Conservation (phyloP, 2,888 invertebrate genomes). For the Orgyia antiqua region DNA sequence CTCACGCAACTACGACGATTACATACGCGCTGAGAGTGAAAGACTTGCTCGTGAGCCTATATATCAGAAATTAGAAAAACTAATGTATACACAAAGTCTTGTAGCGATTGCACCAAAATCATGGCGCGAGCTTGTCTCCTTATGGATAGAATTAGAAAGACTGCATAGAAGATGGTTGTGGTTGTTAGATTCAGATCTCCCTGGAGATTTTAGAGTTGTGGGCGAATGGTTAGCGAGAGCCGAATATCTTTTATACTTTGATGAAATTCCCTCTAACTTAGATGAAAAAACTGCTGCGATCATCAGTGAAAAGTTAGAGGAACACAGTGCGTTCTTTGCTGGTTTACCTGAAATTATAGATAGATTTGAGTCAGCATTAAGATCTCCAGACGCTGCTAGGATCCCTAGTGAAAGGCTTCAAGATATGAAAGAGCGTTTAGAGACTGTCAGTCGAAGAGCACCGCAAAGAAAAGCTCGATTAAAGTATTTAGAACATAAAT, state of each 20-base stretch:
- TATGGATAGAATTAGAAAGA: slow-evolving; percentile 89
- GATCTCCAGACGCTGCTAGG: slow-evolving; percentile 82
- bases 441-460: slow-evolving; percentile 85
- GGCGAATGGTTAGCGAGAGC: slow-evolving; percentile 95
- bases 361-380: slow-evolving; percentile 86
- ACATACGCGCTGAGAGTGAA: slow-evolving; percentile 86
- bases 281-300: slow-evolving; percentile 93
- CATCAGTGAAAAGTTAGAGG: slow-evolving; percentile 91
- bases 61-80: slow-evolving; percentile 87
- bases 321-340: slow-evolving; percentile 93
- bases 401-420: slow-evolving; percentile 89
- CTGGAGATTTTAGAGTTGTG: slow-evolving; percentile 90
- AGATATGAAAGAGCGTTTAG: slow-evolving; percentile 87
- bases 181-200: slow-evolving; percentile 90
- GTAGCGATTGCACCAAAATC: slow-evolving; percentile 89
- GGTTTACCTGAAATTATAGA: slow-evolving; percentile 87
- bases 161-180: slow-evolving; percentile 92
- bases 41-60: slow-evolving; percentile 83
- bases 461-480: slow-evolving; percentile 89
- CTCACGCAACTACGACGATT: slow-evolving; percentile 89
- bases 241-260: slow-evolving; percentile 87
- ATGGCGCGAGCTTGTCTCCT: slow-evolving; percentile 89
- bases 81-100: slow-evolving; percentile 88
- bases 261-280: slow-evolving; percentile 89
- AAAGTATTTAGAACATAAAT: slow-evolving; percentile 95